phyloP scores from a whole-genome alignment of 2,888 invertebrate species.

The Zaprionus obscuricornis region DNA sequence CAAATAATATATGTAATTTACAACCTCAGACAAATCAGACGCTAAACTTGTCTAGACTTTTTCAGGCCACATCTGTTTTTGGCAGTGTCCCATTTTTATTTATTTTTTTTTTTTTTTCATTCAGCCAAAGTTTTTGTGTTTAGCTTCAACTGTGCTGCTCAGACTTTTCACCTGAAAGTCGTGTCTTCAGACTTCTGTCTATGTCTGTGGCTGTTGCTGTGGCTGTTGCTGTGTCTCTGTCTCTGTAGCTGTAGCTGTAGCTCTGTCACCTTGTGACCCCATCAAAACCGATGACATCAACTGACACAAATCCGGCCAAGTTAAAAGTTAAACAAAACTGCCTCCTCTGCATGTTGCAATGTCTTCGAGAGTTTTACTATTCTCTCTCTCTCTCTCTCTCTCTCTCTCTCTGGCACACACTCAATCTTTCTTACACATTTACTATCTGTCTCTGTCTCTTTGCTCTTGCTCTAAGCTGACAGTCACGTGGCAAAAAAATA shows the following conservation, averaged over 20 bases:
- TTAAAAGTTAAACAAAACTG: conserved; percentile 71
- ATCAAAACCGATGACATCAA: conserved; percentile 40
- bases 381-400: neutral
- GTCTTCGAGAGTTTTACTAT: neutral
- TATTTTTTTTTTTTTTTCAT: neutral
- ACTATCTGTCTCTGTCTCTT: neutral
- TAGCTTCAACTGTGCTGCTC: conserved; percentile 3
- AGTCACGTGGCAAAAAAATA: conserved; percentile 31
- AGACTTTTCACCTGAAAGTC: neutral
- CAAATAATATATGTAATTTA: conserved; percentile 62
- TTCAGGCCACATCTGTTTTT: conserved; percentile 42
- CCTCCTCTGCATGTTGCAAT: conserved; percentile 37
- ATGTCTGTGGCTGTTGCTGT: too few species aligned
- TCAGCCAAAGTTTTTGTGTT: conserved; percentile 36
- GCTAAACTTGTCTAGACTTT: conserved; percentile 49
- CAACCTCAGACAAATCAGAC: conserved; percentile 46
- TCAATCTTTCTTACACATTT: neutral
- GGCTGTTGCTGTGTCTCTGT: too few species aligned
- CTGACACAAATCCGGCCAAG: conserved; percentile 64
- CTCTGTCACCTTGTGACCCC: neutral
- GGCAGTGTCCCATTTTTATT: conserved; percentile 45
- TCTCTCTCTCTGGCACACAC: neutral
- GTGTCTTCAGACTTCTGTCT: too few species aligned
- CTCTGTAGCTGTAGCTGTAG: too few species aligned
- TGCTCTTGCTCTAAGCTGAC: conserved; percentile 38